Percentiles rank a stretch among this genome's conserved stretches.
phyloP scores from a whole-genome alignment of 2,113 vertebrate species.

The Narcine bancroftii region DNA sequence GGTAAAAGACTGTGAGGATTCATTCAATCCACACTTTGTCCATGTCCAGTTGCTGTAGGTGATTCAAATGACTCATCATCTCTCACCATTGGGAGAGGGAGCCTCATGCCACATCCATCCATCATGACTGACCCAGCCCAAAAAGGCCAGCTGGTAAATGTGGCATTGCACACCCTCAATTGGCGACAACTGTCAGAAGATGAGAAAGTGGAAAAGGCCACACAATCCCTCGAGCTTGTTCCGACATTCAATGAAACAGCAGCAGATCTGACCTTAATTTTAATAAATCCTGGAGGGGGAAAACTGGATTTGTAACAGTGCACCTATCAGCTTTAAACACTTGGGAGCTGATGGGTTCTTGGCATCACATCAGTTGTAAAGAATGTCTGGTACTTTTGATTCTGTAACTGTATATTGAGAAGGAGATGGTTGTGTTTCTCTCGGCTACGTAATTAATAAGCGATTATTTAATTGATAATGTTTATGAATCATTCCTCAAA shows the following conservation, averaged over 20 bases:
- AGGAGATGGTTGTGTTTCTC: neutral
- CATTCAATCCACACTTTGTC: too few species aligned
- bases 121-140: neutral
- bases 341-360: neutral
- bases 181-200: neutral
- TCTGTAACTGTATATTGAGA: neutral
- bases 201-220: neutral
- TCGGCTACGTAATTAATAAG: neutral
- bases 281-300: neutral
- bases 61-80: neutral
- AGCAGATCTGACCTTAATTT: neutral
- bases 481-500: neutral
- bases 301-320: neutral
- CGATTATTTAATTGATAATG: slow-evolving; percentile 19
- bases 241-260: neutral
- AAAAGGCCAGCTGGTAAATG: neutral
- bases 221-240: neutral
- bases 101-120: too few species aligned
- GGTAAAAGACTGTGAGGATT: too few species aligned
- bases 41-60: too few species aligned
- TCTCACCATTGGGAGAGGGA: neutral
- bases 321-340: neutral
- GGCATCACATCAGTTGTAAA: neutral
- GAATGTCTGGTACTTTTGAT: neutral
- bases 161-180: neutral